Base-by-base conservation (phyloP, 2,113 vertebrate genomes). In the Nycticryphes semicollaris region DNA sequence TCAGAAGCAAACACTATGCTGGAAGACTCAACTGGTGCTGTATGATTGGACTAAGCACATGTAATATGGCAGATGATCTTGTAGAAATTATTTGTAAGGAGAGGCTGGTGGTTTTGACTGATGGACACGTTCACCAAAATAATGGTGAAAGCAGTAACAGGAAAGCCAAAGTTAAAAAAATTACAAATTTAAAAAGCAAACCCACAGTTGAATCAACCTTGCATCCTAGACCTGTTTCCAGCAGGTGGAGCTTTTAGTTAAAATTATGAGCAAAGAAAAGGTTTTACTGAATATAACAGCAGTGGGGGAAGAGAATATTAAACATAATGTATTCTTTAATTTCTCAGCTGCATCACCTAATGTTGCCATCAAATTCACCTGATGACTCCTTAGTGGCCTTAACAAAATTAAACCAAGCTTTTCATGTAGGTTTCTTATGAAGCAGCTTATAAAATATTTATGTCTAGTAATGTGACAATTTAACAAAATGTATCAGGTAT, bases 171-270 rank as follows among this genome's bases (percentile, higher is more conserved):
- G 28, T 63, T 79, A 33, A 91, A 88, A 67, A 20, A 60, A 67
- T 76, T 9, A n/a, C 2, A 17, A 18, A 50, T 77, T 59, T 54
- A 77, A 81, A 89, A 88, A 67, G 41, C 51, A 90, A 87, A 92
- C 16, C 7, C 7, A 8, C 13, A 75, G 54, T 0, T 75, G 23
- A 84, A 72, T 59, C 45, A 86, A 51, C 31, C 33, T 20, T 21
- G 72, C 76, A 39, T 45, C 20, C 41, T 76, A 92, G 48, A 87
- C 57, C 17, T 62, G 20, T 24, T 94, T 87, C 96, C 96, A 97
- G 84, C 89, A 96, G 96, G 81, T 97, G 96, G 96, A 96, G 96
- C 96, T 95, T 96, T 95, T 69, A 94, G 77, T 84, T 94, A 94
- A 92, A 96, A 89, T 85, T 67, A 84, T 3, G 12, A 87, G 28